Evolutionary conservation across 2,113 vertebrate species (phyloP), one percentile per base, ranked within the genome.

Genomic region (Guaruba guarouba): DNA sequence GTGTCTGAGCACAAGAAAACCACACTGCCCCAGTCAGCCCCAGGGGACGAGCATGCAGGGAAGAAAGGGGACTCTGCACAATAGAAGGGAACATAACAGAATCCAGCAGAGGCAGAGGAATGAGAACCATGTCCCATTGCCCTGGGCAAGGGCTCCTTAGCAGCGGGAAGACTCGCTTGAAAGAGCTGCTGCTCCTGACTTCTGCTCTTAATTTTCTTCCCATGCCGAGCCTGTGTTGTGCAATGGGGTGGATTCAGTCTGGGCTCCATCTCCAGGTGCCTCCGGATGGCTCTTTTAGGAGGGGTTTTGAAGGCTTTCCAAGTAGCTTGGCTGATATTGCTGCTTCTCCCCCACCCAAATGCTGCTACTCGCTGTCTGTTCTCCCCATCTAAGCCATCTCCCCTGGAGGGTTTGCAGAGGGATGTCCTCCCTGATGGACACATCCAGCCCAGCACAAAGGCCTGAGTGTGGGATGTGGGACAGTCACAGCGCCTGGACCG

Each of bases 51-150:
- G 46, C 92, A 59, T 37, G 86, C 59, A 67, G 88, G 86, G 92
- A 96, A 95, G 22, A 92, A 96, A 96, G 95, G 88, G 35, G 54
- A 52, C 51, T 87, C 66, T 81, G 92, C 92, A 97, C 96, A 96
- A 96, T 96, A 43, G 96, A 94, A 86, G 46, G 91, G 5, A 57
- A 63, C 93, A 90, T 81, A 95, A 97, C 90, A 59, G 93, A 92
- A 76, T 66, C 96, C 94, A 96, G 94, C 54, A 25, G 25, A 13
- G 88, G 90, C 63, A 2, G 15, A 88, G 94, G 91, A 97, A 97
- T 95, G 96, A 95, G 91, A 97, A 94, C 80, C 94, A 86, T 5
- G 91, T 93, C 91, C 76, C 76, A 2, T 1, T 0, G 75, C 82
- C 88, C 39, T 71, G n/a, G 90, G 96, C 86, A 61, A 84, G 71